phyloP scores from a whole-genome alignment of 2,113 vertebrate genomes.

The Esox niger region DNA sequence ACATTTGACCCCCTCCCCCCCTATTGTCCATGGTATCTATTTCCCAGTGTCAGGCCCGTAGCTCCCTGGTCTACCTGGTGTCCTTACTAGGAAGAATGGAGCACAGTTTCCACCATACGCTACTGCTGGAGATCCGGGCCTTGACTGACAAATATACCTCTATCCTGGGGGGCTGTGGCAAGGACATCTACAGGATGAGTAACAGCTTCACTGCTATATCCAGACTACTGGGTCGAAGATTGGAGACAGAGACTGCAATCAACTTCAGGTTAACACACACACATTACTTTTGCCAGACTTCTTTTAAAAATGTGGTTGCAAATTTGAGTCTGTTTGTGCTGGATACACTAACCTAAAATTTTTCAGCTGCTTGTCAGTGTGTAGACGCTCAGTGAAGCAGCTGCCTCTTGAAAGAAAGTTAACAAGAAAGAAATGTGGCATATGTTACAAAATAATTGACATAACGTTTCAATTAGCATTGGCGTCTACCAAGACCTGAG shows the following conservation, averaged over 20 bases:
- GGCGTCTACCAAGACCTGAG: no score
- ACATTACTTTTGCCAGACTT: not conserved
- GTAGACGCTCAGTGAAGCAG: no score
- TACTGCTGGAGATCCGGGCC: conserved; percentile 86
- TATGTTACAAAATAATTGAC: no score
- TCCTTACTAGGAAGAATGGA: conserved; percentile 86
- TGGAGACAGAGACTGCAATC: conserved; percentile 51
- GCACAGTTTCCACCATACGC: conserved; percentile 85
- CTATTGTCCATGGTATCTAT: not conserved
- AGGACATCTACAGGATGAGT: conserved; percentile 92
- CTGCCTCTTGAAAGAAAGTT: no score
- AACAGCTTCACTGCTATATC: conserved; percentile 91
- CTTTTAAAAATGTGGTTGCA: no score
- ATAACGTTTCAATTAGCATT: no score
- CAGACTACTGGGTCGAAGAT: conserved; percentile 75
- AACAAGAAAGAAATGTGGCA: no score
- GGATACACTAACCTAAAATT: no score
- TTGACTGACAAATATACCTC: conserved; percentile 80
- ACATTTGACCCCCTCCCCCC: not conserved
- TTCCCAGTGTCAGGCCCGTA: conserved; percentile 78
- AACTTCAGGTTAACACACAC: conserved; percentile 69
- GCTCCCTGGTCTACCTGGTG: conserved; percentile 81
- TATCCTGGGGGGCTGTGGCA: conserved; percentile 80
- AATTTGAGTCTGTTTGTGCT: no score
- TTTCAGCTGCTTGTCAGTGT: no score